Conservation (phyloP, 2,797 vertebrate genomes). For the Knipowitschia caucasica region DNA sequence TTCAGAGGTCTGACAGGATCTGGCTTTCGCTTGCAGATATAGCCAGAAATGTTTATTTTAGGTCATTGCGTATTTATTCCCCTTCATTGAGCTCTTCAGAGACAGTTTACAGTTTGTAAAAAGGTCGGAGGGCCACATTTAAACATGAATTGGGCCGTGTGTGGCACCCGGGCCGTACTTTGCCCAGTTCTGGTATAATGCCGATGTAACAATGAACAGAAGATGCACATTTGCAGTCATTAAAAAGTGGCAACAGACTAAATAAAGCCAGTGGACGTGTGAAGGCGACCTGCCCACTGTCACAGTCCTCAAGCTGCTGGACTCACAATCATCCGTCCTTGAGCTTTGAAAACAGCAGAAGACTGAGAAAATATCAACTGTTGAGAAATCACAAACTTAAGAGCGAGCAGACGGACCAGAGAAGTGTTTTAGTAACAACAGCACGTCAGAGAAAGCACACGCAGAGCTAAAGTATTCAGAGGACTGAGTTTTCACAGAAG, state of each 20-base stretch:
- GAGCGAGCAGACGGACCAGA: constrained; percentile 37
- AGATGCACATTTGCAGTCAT: constrained; percentile 44
- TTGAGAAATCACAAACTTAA: constrained; percentile 32
- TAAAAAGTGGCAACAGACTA: constrained; percentile 32
- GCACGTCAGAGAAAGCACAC: background rate
- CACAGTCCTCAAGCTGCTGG: constrained; percentile 44
- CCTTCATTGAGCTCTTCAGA: too few relatives aligned
- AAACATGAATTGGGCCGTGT: too few relatives aligned
- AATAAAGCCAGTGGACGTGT: constrained; percentile 29
- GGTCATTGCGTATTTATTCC: too few relatives aligned
- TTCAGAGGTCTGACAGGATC: too few relatives aligned
- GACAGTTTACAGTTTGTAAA: too few relatives aligned
- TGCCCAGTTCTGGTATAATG: constrained; percentile 42
- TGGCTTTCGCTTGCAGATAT: too few relatives aligned
- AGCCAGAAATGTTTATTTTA: too few relatives aligned
- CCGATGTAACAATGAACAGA: constrained; percentile 25
- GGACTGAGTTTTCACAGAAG: too few relatives aligned
- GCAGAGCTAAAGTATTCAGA: too few relatives aligned
- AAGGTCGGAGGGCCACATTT: too few relatives aligned
- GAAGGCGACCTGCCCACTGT: constrained; percentile 26
- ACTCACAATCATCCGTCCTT: constrained; percentile 26
- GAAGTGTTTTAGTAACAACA: constrained; percentile 8
- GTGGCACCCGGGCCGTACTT: too few relatives aligned
- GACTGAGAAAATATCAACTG: constrained; percentile 39
- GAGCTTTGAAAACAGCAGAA: constrained; percentile 21